Evolutionary conservation across 2,113 vertebrate genomes (phyloP).

Genomic region (Ploceus nigricollis): DNA sequence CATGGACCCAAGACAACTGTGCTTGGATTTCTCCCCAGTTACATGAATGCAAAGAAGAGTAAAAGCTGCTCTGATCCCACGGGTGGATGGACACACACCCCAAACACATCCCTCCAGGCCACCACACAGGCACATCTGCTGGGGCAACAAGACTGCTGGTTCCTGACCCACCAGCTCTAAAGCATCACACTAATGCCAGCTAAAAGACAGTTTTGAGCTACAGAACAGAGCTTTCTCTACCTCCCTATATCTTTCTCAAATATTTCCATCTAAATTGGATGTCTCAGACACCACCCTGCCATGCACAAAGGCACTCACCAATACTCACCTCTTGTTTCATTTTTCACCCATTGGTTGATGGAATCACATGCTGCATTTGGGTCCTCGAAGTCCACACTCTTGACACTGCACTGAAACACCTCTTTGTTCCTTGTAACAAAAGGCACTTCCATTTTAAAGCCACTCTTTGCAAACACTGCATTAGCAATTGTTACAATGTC

Average conservation of each 20-base stretch:
- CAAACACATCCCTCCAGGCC: not conserved
- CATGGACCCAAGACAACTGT: not conserved
- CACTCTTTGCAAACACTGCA: slow-evolving; percentile 82
- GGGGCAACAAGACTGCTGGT: not conserved
- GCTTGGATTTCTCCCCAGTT: not conserved
- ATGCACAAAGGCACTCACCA: not conserved
- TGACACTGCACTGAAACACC: slow-evolving; percentile 85
- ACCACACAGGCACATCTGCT: not conserved
- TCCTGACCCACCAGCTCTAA: not conserved
- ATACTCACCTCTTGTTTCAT: slow-evolving; percentile 85
- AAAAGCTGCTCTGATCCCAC: not conserved
- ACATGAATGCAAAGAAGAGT: not conserved
- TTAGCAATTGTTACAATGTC: slow-evolving; percentile 88
- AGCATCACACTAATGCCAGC: not conserved
- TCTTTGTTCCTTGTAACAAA: slow-evolving; percentile 86
- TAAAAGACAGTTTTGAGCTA: not conserved
- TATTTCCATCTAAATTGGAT: not conserved
- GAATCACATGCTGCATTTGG: slow-evolving; percentile 75
- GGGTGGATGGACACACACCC: not conserved
- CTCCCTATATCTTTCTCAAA: not conserved
- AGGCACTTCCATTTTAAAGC: slow-evolving; percentile 79
- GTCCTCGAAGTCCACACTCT: slow-evolving; percentile 79
- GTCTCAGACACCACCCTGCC: not conserved
- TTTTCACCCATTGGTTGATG: slow-evolving; percentile 91
- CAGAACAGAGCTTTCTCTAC: not conserved